Conservation (phyloP, 2,113 vertebrate species). For the Melanotaenia duboulayi region DNA sequence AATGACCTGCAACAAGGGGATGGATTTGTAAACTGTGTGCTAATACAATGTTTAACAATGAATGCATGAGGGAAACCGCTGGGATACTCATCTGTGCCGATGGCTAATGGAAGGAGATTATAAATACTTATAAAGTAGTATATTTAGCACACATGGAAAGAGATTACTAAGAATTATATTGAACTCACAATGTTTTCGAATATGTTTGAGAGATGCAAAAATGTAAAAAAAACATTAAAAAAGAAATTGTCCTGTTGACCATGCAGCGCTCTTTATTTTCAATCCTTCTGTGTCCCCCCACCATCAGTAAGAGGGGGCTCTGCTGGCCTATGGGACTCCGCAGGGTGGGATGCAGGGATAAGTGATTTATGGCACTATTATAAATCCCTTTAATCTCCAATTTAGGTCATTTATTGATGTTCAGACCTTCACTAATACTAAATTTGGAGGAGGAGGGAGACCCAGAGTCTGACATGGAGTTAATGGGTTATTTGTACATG, state of each 20-base stretch:
- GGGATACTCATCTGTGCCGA: constrained; percentile 13
- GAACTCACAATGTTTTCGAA: background rate
- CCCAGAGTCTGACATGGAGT: background rate
- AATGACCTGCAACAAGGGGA: constrained; percentile 35
- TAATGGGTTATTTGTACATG: background rate
- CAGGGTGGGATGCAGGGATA: background rate
- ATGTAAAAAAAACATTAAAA: background rate
- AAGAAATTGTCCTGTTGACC: background rate
- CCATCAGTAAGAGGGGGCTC: background rate
- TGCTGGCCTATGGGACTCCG: constrained; percentile 1
- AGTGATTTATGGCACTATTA: constrained; percentile 55
- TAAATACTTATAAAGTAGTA: constrained; percentile 7
- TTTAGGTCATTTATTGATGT: constrained; percentile 50
- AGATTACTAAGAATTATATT: constrained; percentile 2
- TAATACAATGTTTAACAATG: constrained; percentile 28
- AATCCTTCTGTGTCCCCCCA: background rate
- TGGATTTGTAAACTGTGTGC: constrained; percentile 31
- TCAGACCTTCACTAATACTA: constrained; percentile 8
- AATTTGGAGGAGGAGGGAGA: background rate
- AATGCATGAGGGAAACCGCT: constrained; percentile 21
- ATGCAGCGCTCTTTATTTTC: background rate
- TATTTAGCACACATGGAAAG: constrained; percentile 4
- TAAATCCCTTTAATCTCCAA: constrained; percentile 57
- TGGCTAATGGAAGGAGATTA: constrained; percentile 54
- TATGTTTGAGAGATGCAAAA: background rate